Evolutionary conservation across 2,797 vertebrate genomes (phyloP).

Genomic region (Gambelia wislizenii): DNA sequence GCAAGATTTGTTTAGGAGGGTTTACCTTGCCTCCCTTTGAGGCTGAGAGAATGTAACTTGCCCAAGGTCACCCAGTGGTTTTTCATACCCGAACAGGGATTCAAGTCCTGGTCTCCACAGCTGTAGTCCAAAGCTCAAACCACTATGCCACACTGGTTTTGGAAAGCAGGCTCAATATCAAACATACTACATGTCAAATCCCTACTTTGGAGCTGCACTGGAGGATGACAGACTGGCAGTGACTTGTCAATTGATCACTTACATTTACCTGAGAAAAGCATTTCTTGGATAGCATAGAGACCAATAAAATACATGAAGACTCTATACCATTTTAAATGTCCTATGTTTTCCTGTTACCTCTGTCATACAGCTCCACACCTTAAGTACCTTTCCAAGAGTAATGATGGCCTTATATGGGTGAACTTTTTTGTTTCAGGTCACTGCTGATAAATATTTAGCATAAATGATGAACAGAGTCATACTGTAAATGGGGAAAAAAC

Average conservation of each 20-base stretch:
- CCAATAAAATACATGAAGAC: not conserved
- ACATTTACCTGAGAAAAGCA: not conserved
- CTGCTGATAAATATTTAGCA: not conserved
- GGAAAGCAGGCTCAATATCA: not conserved
- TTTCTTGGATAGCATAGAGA: not conserved
- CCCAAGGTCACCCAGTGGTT: too few relatives aligned
- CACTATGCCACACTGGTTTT: too few relatives aligned
- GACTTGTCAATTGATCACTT: not conserved
- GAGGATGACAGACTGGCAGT: not conserved
- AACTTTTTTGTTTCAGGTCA: not conserved
- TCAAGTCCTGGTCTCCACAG: too few relatives aligned
- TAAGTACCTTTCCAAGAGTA: not conserved
- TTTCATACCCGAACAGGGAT: too few relatives aligned
- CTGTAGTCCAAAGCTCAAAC: too few relatives aligned
- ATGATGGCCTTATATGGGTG: not conserved
- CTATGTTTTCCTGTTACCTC: not conserved
- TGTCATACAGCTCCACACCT: not conserved
- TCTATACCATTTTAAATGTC: not conserved
- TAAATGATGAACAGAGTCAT: not conserved
- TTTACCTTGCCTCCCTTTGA: too few relatives aligned
- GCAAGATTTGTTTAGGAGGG: too few relatives aligned
- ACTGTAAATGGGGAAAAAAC: not conserved
- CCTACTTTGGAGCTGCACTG: not conserved
- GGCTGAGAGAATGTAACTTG: too few relatives aligned
- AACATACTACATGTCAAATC: not conserved